Evolutionary conservation across 2,113 vertebrate genomes (phyloP), one percentile per base, ranked within the genome.

Genomic region (Engystomops pustulosus): DNA sequence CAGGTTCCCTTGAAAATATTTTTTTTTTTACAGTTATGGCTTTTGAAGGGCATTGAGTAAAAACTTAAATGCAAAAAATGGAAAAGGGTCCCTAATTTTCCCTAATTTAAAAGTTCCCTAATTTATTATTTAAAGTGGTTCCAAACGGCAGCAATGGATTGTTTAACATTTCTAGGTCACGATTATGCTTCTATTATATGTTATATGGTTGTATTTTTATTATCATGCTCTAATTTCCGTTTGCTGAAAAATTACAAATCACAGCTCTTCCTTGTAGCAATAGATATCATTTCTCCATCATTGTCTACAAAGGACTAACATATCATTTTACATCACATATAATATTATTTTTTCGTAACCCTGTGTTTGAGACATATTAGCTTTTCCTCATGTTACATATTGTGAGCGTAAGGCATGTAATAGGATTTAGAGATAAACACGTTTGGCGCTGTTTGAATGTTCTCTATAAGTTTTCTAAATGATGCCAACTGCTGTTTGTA

Each of bases 391-490:
- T 72, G 44, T 53, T 72, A 72, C 34, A n/a, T 4, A 72, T 72
- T 58, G 51, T 25, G 30, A 82, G 18, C 25, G 45, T 60, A 60
- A 44, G 7, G 47, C 80, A 70, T 82, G 80, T 72, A 82, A 82
- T 60, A 60, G 80, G 80, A 82, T 82, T 82, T 82, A 74, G 30
- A 60, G 36, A 72, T 58, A 27, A 81, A 72, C 67, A 12, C 20
- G 72, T 74, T 82, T 53, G 10, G 38, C n/a, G 9, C 36, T 71
- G 12, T 82, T 72, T 82, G 69, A 17, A 38, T 55, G 41, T 20
- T 72, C 80, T 82, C 67, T 27, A 58, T 15, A 34, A 44, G 69
- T 70, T 17, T 36, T 58, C 23, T 71, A 70, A 6, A 34, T 47
- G 47, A 18, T 81, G 80, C 80, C 80, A 81, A 58, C 25, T 15